phyloP scores from a whole-genome alignment of 2,797 vertebrate species.

The Discoglossus pictus region DNA sequence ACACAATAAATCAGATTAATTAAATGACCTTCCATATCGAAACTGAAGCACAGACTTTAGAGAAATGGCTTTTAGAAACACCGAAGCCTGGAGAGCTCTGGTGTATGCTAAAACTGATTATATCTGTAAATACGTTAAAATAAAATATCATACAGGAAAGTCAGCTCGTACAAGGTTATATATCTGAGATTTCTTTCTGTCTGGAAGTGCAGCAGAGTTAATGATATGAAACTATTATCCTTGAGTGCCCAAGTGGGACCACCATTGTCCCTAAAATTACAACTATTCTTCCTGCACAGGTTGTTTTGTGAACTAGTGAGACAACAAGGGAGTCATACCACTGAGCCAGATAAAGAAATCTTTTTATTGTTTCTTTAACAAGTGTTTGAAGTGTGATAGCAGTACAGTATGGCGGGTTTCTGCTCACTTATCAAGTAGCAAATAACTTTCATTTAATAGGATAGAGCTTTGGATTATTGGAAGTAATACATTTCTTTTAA shows the following conservation, averaged over 20 bases:
- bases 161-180: constrained; percentile 25
- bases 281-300: constrained; percentile 54
- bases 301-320: constrained; percentile 43
- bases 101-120: constrained; percentile 42
- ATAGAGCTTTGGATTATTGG: too few relatives aligned
- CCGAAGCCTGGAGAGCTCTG: constrained; percentile 17
- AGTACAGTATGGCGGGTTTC: constrained; percentile 1
- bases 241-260: constrained; percentile 49
- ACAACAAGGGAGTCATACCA: constrained; percentile 53
- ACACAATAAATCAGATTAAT: neutral
- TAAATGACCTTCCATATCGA: neutral
- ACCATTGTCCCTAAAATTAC: constrained; percentile 53
- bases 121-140: constrained; percentile 38
- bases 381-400: constrained; percentile 46
- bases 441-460: neutral
- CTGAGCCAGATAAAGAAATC: constrained; percentile 49
- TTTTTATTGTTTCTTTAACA: constrained; percentile 52
- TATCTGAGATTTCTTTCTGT: constrained; percentile 44
- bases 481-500: too few relatives aligned
- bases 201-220: constrained; percentile 41
- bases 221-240: constrained; percentile 54
- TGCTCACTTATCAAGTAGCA: constrained; percentile 39
- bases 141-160: constrained; percentile 32
- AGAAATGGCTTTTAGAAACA: constrained; percentile 19
- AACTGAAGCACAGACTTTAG: neutral